phyloP scores from a whole-genome alignment of 1,140 invertebrate species.

The Eupristina koningsbergeri region DNA sequence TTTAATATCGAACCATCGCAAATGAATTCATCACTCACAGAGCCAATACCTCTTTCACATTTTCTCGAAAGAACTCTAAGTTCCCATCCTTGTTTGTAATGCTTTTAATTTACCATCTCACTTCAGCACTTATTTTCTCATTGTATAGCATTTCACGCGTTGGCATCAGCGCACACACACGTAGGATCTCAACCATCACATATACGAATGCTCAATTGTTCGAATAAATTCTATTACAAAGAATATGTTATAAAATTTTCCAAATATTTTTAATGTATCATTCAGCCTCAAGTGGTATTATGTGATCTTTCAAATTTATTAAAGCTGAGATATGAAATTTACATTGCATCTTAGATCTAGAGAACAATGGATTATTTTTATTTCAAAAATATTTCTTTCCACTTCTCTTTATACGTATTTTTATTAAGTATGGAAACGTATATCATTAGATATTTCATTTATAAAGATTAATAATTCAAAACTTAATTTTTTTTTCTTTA shows the following conservation, averaged over 20 bases:
- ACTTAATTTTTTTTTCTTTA: background rate
- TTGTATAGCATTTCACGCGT: slow-evolving; percentile 25
- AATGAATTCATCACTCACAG: slow-evolving; percentile 26
- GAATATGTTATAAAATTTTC: slow-evolving; percentile 15
- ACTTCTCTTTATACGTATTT: background rate
- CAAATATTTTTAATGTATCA: background rate
- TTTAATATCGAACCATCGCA: background rate
- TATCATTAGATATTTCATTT: background rate
- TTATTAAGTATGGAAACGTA: background rate
- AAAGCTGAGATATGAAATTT: slow-evolving; percentile 6
- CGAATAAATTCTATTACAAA: background rate
- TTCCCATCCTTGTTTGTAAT: slow-evolving; percentile 12
- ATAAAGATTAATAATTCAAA: background rate
- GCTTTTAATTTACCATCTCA: slow-evolving; percentile 12
- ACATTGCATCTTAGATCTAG: slow-evolving; percentile 10
- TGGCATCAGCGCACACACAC: background rate
- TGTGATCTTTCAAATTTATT: slow-evolving; percentile 18
- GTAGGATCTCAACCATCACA: background rate
- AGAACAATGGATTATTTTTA: slow-evolving; percentile 22
- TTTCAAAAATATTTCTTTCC: background rate
- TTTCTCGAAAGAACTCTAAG: background rate
- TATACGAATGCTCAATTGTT: slow-evolving; percentile 10
- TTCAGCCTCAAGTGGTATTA: slow-evolving; percentile 1
- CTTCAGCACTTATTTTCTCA: slow-evolving; percentile 15
- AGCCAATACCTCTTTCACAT: background rate